phyloP scores from a whole-genome alignment of 1,140 invertebrate genomes.

The Panagrolaimus sp. region DNA sequence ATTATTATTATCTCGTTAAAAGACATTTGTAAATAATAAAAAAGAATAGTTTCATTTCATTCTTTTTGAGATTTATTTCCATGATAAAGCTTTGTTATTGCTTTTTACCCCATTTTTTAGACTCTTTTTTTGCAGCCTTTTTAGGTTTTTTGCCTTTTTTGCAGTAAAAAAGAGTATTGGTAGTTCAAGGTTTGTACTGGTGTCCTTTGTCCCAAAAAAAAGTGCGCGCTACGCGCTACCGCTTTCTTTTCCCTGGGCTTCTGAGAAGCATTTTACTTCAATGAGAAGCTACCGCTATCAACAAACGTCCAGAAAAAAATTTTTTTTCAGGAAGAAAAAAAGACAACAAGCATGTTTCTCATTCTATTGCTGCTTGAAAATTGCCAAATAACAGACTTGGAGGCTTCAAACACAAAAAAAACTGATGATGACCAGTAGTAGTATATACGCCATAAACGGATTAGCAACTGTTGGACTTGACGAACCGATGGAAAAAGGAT shows the following conservation, averaged over 20 bases:
- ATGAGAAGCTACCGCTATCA: slow-evolving; percentile 10
- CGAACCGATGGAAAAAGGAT: slow-evolving; percentile 9
- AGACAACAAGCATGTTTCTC: background rate
- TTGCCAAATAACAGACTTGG: slow-evolving; percentile 11
- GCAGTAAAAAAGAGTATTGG: background rate
- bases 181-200: slow-evolving; percentile 13
- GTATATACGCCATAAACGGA: slow-evolving; percentile 11
- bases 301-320: background rate
- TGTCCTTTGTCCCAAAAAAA: slow-evolving; percentile 1
- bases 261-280: slow-evolving; percentile 9
- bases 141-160: background rate
- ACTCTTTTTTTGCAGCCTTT: slow-evolving; percentile 12
- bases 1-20: too few relatives aligned
- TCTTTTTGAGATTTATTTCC: slow-evolving; percentile 1
- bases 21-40: background rate
- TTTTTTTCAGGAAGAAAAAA: too few relatives aligned
- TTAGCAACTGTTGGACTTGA: slow-evolving; percentile 12
- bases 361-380: background rate
- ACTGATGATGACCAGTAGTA: slow-evolving; percentile 6
- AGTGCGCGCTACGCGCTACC: slow-evolving; percentile 11
- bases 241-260: background rate
- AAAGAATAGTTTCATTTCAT: slow-evolving; percentile 5
- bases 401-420: background rate
- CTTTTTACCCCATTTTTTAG: slow-evolving; percentile 15
- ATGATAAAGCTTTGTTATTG: slow-evolving; percentile 16